A percentile compares a stretch with the other conserved stretches of the same genome.
phyloP scores from a whole-genome alignment of 2,113 vertebrate genomes.

The Rhinichthys klamathensis region DNA sequence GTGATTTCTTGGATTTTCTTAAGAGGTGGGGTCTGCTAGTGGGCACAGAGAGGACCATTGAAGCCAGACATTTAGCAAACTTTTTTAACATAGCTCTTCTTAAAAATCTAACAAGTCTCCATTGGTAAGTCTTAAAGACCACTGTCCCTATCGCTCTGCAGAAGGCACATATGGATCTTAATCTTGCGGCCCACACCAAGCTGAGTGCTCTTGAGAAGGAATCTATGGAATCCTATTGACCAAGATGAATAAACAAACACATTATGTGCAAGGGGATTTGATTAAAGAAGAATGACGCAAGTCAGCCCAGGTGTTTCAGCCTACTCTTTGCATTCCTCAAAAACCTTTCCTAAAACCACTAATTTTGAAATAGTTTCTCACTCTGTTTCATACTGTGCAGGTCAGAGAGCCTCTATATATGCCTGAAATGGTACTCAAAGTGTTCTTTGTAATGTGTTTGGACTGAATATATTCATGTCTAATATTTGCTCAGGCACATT shows the following conservation, averaged over 20 bases:
- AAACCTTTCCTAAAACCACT: neutral
- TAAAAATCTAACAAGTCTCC: neutral
- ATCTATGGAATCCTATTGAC: slow-evolving; percentile 44
- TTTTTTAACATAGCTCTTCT: neutral
- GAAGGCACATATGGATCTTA: neutral
- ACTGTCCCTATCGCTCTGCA: neutral
- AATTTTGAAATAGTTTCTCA: neutral
- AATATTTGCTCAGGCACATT: slow-evolving; percentile 9
- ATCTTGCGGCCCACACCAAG: neutral
- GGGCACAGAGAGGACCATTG: slow-evolving; percentile 38
- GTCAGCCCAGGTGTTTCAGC: neutral
- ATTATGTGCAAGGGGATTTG: slow-evolving; percentile 23
- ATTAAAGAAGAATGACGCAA: slow-evolving; percentile 39
- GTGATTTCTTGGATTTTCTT: slow-evolving; percentile 27
- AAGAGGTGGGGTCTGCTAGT: slow-evolving; percentile 21
- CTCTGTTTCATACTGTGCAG: neutral
- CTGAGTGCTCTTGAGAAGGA: slow-evolving; percentile 32
- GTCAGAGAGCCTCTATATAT: neutral
- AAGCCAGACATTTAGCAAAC: neutral
- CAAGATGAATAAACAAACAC: slow-evolving; percentile 42
- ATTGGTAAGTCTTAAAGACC: neutral
- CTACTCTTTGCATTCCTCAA: slow-evolving; percentile 11
- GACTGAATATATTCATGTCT: neutral
- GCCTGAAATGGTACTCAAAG: neutral
- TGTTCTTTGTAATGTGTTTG: neutral